Conservation (phyloP, 2,888 invertebrate genomes). For the Pyrochroa serraticornis region DNA sequence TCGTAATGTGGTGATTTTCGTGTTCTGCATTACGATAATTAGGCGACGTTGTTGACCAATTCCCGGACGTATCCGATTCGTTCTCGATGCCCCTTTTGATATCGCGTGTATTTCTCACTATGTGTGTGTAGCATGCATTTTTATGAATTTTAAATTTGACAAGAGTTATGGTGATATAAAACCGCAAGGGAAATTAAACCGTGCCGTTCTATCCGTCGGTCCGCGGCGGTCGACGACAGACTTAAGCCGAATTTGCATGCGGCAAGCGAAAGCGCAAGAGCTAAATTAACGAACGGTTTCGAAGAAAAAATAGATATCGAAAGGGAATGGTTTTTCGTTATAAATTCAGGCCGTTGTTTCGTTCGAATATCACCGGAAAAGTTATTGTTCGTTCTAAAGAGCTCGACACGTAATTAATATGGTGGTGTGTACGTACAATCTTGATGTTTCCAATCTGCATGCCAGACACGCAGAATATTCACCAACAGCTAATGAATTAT, state of each 20-base stretch:
- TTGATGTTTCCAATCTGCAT: constrained; percentile 31
- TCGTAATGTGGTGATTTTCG: too few species aligned
- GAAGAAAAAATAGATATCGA: neutral
- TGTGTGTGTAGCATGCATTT: constrained; percentile 38
- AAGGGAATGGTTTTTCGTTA: neutral
- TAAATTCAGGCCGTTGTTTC: neutral
- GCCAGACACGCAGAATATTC: constrained; percentile 35
- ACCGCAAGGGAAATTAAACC: constrained; percentile 43
- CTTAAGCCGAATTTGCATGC: constrained; percentile 31
- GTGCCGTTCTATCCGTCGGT: constrained; percentile 17
- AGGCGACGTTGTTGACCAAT: too few species aligned
- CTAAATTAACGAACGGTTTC: constrained; percentile 8
- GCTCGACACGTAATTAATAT: constrained; percentile 38
- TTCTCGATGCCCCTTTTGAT: constrained; percentile 12
- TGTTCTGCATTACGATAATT: too few species aligned
- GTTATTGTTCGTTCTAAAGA: constrained; percentile 32
- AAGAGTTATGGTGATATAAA: constrained; percentile 44
- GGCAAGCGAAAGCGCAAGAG: constrained; percentile 9
- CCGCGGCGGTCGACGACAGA: constrained; percentile 19
- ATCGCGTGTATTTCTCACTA: neutral
- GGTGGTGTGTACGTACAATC: constrained; percentile 32
- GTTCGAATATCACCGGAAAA: constrained; percentile 28
- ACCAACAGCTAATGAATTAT: constrained; percentile 35
- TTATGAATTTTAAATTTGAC: constrained; percentile 47
- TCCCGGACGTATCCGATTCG: neutral